phyloP scores from a whole-genome alignment of 2,888 invertebrate genomes.

The Apodemia hepburni region DNA sequence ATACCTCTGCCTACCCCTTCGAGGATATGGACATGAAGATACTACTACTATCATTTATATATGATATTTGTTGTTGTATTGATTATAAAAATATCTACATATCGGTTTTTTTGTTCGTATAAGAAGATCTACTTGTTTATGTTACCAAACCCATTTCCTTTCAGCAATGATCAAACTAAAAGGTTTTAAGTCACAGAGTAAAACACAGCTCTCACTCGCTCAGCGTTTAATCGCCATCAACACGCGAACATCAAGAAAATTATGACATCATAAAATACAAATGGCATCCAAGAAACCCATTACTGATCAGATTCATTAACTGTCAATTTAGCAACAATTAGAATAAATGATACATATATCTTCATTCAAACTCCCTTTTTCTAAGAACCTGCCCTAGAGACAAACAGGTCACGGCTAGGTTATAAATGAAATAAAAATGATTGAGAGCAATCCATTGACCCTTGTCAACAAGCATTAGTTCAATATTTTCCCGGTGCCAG shows the following conservation, averaged over 20 bases:
- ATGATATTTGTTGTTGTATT: no score
- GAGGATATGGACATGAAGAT: no score
- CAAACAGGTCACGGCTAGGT: conserved; percentile 15
- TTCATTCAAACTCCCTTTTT: neutral
- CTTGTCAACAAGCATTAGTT: conserved; percentile 33
- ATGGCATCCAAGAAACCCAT: conserved; percentile 7
- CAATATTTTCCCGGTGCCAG: conserved; percentile 18
- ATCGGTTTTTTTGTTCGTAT: no score
- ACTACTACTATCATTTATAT: no score
- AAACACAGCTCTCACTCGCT: no score
- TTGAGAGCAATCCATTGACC: conserved; percentile 47
- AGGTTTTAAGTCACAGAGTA: no score
- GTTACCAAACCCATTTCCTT: no score
- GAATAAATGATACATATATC: neutral
- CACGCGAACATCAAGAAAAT: neutral
- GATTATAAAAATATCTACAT: no score
- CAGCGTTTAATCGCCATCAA: neutral
- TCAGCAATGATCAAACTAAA: no score
- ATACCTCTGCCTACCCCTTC: no score
- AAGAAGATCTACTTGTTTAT: no score
- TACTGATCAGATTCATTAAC: neutral
- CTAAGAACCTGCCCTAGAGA: neutral
- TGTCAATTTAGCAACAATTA: neutral
- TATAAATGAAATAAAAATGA: conserved; percentile 37
- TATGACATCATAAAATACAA: conserved; percentile 1